These are phyloP conservation scores for Heliconius charithonia DNA, from an alignment of 2,888 invertebrate species.

Conservation along the genomic window DNA sequence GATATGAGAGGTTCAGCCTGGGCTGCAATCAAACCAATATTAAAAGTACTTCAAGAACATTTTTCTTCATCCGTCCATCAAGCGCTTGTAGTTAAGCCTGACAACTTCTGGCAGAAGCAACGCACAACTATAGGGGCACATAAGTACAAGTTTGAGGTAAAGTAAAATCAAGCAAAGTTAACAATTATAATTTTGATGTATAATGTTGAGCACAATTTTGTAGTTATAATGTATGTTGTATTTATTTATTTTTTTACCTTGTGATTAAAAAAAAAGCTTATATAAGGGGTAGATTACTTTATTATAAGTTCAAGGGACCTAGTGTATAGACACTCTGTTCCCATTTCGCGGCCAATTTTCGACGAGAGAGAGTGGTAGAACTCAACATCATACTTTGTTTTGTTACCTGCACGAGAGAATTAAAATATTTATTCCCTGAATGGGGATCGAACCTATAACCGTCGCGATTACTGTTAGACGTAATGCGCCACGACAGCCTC, in stretches of 20 bases:
- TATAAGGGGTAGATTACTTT: too few relatives aligned
- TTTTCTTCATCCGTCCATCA: conserved; percentile 96
- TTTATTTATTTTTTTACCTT: too few relatives aligned
- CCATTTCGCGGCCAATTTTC: too few relatives aligned
- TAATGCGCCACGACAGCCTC: neutral
- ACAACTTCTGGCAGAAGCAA: conserved; percentile 99
- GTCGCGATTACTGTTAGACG: neutral
- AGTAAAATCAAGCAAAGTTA: neutral
- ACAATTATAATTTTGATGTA: conserved; percentile 1
- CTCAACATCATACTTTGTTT: neutral
- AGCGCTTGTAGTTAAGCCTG: conserved; percentile 98
- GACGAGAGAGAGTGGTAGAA: too few relatives aligned
- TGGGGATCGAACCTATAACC: neutral
- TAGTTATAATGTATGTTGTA: too few relatives aligned
- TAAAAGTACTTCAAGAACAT: conserved; percentile 98
- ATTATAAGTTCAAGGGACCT: too few relatives aligned
- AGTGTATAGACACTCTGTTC: too few relatives aligned
- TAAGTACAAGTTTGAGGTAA: conserved; percentile 99
- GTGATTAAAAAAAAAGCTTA: too few relatives aligned
- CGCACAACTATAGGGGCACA: conserved; percentile 98
- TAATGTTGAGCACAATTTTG: neutral
- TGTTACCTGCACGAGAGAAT: neutral
- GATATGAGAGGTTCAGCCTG: conserved; percentile 99
- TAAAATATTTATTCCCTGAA: too few relatives aligned
- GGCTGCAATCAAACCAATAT: conserved; percentile 98